Conservation (phyloP, 2,113 vertebrate genomes). For the Zosterops borbonicus region DNA sequence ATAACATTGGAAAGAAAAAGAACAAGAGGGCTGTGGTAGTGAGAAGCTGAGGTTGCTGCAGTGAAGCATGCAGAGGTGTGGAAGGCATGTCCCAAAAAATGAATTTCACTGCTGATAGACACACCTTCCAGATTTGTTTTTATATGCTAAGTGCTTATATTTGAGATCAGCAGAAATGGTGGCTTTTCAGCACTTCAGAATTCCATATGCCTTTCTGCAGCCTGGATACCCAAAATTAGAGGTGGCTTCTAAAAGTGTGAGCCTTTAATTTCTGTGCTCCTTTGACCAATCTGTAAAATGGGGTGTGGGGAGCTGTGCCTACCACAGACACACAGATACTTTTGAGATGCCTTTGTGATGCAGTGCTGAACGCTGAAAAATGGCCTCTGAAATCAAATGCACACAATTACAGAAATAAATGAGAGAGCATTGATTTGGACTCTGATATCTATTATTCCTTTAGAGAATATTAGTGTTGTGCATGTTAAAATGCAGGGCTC, state of each 20-base stretch:
- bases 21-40: neutral
- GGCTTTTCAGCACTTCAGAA: neutral
- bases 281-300: neutral
- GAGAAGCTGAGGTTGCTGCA: neutral
- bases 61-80: neutral
- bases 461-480: neutral
- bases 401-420: neutral
- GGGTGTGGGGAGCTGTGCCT: neutral
- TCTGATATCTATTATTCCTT: neutral
- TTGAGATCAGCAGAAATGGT: neutral
- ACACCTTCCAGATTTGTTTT: neutral
- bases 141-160: neutral
- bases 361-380: neutral
- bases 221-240: neutral
- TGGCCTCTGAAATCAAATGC: neutral
- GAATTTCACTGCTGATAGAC: neutral
- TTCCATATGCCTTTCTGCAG: neutral
- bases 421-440: neutral
- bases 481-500: neutral
- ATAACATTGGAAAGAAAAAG: neutral
- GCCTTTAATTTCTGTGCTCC: neutral
- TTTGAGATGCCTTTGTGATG: neutral
- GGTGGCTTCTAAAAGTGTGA: neutral
- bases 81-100: neutral
- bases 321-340: neutral